Conservation (phyloP, 1,140 invertebrate genomes). For the Bombus difficillimus region DNA sequence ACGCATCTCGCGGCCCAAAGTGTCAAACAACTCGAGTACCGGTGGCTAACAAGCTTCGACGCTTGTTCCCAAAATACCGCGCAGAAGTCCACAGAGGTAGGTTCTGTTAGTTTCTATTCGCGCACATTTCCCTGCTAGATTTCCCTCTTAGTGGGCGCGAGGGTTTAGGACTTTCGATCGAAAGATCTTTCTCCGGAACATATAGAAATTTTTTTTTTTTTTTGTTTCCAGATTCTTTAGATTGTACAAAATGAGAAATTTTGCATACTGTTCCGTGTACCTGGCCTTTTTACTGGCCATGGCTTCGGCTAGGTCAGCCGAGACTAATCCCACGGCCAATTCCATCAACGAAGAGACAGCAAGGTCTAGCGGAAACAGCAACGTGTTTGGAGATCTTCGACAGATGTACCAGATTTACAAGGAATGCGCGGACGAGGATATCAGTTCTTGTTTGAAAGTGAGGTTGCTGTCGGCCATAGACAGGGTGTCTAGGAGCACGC, state of each 20-base stretch:
- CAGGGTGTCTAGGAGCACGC: conserved; percentile 85
- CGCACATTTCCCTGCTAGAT: conserved; percentile 1
- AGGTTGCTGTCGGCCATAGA: conserved; percentile 89
- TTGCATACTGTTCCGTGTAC: conserved; percentile 69
- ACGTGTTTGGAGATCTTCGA: conserved; percentile 82
- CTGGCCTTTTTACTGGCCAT: conserved; percentile 76
- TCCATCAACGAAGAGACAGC: conserved; percentile 80
- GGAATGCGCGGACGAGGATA: conserved; percentile 88
- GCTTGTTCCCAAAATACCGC: background rate
- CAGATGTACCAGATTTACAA: conserved; percentile 87
- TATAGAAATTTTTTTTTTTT: background rate
- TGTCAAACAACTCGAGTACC: background rate
- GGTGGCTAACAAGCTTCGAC: background rate
- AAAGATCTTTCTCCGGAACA: background rate
- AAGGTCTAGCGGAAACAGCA: conserved; percentile 72
- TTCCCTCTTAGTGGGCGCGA: background rate
- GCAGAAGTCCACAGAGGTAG: background rate
- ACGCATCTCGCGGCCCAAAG: conserved; percentile 73
- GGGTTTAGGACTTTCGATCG: background rate
- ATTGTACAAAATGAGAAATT: conserved; percentile 68
- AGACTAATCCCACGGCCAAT: conserved; percentile 78
- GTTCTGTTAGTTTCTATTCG: conserved; percentile 54
- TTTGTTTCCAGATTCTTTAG: conserved; percentile 51
- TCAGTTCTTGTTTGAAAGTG: conserved; percentile 89
- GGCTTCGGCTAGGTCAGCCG: conserved; percentile 80